Base-by-base conservation (phyloP, 1,140 invertebrate genomes). In the Venturia canescens region DNA sequence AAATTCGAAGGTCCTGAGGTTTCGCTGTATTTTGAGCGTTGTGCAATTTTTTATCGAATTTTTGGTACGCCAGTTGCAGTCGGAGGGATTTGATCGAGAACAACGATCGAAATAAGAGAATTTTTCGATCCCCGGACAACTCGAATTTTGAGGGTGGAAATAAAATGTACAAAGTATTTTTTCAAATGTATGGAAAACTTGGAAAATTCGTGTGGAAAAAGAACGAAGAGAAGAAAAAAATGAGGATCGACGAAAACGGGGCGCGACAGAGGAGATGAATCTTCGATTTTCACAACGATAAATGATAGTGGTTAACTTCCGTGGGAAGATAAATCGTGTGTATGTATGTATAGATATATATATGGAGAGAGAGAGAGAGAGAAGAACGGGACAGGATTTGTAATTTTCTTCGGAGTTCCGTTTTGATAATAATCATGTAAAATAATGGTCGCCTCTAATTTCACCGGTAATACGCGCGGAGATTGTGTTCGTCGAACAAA, bases 341-440 rank as follows among this genome's bases (percentile, higher is more conserved):
- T 57, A 57, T 57, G 13, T 23, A 23, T 18, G 13, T 57, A n/a
- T n/a, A n/a, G n/a, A n/a, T n/a, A n/a, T n/a, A n/a, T n/a, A n/a
- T n/a, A n/a, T n/a, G n/a, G n/a, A n/a, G n/a, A n/a, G n/a, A n/a
- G n/a, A n/a, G n/a, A n/a, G n/a, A n/a, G n/a, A n/a, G 53, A 57
- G 4, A 23, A 57, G 53, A 57, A 57, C 18, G 4, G 21, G 53
- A 23, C 18, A n/a, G 53, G 53, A 57, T n/a, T 57, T 57, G 53
- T 57, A 57, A 57, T 57, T 23, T 57, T 57, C 53, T 18, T 57
- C 21, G 1, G 53, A 57, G 53, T 57, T 57, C 53, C 53, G 53
- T 57, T 57, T 57, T 23, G 53, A n/a, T 57, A 57, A 57, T 57
- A n/a, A 57, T 57, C 53, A 57, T 57, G 53, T 57, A 57, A 57